Evolutionary conservation across 2,113 vertebrate genomes (phyloP), one percentile per base, ranked within the genome.

Genomic region (Lagopus leucura): DNA sequence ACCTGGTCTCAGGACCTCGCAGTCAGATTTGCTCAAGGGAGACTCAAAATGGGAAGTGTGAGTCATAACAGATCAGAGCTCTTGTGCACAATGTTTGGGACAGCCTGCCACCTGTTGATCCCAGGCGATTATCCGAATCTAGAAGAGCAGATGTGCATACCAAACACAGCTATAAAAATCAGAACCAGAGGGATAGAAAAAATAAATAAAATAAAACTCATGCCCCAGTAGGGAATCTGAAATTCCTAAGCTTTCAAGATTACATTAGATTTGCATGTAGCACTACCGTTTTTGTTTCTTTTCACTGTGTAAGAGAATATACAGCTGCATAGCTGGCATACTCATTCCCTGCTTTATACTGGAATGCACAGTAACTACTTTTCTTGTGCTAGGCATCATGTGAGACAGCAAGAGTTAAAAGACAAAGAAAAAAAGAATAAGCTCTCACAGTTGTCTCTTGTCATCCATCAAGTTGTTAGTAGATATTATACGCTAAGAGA

Each of bases 151-250:
- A 69, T 82, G 45, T 79, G n/a, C 82, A 86, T 86, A 60, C 27
- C 75, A 91, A 92, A 57, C 21, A 38, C 40, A 36, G 36, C 32
- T 82, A 92, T 40, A 65, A 42, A 92, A 95, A 95, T 67, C 61
- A 84, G 91, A 90, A 89, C 19, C 77, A 91, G 81, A 73, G 75
- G 7, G 79, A 22, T 64, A 61, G 60, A 48, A n/a, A 61, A 91
- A 65, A 11, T 25, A 89, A 89, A 67, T 32, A 76, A 79, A 91
- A 75, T 17, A 3, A 72, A 94, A 47, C 24, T 55, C 12, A 38
- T 45, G 36, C 6, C 5, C n/a, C 78, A 24, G 25, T 13, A 10
- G 13, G 30, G n/a, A 92, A 76, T 36, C 32, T 63, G 40, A 84
- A 82, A 73, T 48, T 58, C 10, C 27, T 58, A 12, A 78, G 16